These are phyloP conservation scores for Panopea generosa DNA, from an alignment of 2,888 invertebrate species.

Conservation along the genomic window DNA sequence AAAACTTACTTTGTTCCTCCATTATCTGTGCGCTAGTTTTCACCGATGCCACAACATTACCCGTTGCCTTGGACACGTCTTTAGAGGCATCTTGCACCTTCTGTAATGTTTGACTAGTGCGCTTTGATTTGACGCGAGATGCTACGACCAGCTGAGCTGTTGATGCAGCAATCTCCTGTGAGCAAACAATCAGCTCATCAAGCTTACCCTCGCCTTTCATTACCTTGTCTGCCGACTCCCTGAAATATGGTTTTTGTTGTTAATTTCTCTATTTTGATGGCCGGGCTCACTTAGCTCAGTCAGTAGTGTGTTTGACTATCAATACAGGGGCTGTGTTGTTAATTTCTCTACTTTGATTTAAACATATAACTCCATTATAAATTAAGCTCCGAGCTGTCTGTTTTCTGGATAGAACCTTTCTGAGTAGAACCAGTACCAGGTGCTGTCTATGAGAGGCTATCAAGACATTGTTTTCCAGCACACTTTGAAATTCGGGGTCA, in stretches of 20 bases:
- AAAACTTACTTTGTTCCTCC: conserved; percentile 90
- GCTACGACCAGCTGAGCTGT: conserved; percentile 99
- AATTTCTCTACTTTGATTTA: no score
- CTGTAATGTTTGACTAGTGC: conserved; percentile 92
- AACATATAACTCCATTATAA: no score
- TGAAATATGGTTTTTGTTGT: conserved; percentile 81
- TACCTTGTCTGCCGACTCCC: conserved; percentile 96
- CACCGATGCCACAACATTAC: conserved; percentile 96
- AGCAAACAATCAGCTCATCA: conserved; percentile 97
- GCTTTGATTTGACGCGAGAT: conserved; percentile 96
- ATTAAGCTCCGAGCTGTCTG: no score
- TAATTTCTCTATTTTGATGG: neutral
- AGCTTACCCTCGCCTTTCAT: conserved; percentile 92
- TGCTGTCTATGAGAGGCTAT: no score
- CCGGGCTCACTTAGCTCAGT: no score
- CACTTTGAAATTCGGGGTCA: no score
- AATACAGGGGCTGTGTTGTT: no score
- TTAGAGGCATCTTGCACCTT: conserved; percentile 94
- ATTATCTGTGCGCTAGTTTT: conserved; percentile 94
- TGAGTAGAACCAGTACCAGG: no score
- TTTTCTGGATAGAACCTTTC: no score
- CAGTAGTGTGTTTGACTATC: no score
- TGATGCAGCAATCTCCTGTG: conserved; percentile 97
- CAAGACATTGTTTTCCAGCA: no score
- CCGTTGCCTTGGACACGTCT: conserved; percentile 95